Conservation (phyloP, 2,797 vertebrate species). For the Coregonus sp. region DNA sequence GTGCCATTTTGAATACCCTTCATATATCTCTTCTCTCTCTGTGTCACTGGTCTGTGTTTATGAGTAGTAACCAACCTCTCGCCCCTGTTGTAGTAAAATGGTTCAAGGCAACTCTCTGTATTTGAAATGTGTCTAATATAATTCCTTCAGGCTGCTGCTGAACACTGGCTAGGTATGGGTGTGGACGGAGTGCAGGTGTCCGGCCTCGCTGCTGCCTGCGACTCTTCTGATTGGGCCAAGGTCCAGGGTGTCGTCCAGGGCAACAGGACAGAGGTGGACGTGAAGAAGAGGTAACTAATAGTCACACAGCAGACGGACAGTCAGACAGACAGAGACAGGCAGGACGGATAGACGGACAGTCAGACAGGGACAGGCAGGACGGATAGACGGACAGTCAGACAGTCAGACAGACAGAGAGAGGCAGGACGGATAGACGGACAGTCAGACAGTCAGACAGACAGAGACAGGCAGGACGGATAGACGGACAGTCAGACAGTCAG, state of each 20-base stretch:
- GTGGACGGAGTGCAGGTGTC: slow-evolving; percentile 81
- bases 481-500: not conserved
- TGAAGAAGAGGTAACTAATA: slow-evolving; percentile 58
- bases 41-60: too few relatives aligned
- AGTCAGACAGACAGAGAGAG: not conserved
- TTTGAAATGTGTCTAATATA: not conserved
- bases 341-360: not conserved
- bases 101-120: not conserved
- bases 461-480: not conserved
- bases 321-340: not conserved
- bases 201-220: slow-evolving; percentile 26
- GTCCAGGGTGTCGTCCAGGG: slow-evolving; percentile 48
- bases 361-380: not conserved
- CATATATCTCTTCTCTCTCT: too few relatives aligned
- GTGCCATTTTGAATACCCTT: not conserved
- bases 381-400: not conserved
- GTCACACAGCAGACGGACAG: not conserved
- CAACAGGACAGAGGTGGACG: slow-evolving; percentile 59
- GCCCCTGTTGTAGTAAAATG: not conserved
- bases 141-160: slow-evolving; percentile 70
- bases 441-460: not conserved
- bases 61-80: too few relatives aligned
- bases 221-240: slow-evolving; percentile 22
- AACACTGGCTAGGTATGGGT: slow-evolving; percentile 75
- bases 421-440: not conserved